Percentiles rank a stretch among this genome's conserved stretches.
Conservation (phyloP, 2,113 vertebrate genomes). For the Neolamprologus caudopunctatus region DNA sequence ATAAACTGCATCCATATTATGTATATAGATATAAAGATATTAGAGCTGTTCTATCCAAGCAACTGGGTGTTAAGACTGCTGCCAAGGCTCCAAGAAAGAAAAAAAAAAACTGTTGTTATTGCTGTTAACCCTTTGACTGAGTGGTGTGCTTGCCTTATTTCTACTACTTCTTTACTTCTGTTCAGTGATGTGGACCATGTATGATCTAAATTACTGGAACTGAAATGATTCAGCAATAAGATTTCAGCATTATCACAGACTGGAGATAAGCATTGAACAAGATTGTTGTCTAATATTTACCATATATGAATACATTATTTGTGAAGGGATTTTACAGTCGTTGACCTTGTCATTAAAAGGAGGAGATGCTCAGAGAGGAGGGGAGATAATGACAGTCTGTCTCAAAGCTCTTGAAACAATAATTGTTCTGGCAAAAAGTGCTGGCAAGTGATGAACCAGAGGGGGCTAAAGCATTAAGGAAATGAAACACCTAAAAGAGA, state of each 20-base stretch:
- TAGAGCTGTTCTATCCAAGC: not conserved
- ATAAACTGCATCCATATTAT: not conserved
- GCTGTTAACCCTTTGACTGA: not conserved
- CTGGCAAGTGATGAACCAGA: not conserved
- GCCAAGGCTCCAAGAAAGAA: not conserved
- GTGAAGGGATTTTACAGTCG: not conserved
- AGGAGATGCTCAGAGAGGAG: not conserved
- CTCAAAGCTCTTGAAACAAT: not conserved
- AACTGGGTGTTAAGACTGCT: not conserved
- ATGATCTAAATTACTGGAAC: not conserved
- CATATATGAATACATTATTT: not conserved
- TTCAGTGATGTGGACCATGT: not conserved
- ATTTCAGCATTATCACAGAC: conserved; percentile 8
- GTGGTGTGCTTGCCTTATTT: not conserved
- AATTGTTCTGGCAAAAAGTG: conserved; percentile 5
- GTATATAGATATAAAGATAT: not conserved
- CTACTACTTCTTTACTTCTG: not conserved
- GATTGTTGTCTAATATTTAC: not conserved
- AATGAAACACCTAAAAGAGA: not conserved
- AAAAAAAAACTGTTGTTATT: not conserved
- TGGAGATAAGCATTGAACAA: not conserved
- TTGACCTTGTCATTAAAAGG: not conserved
- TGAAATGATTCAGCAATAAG: not conserved
- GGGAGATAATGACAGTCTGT: conserved; percentile 4
- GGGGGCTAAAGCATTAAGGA: not conserved